Evolutionary conservation across 2,113 vertebrate genomes (phyloP).

Genomic region (Pao palembangensis): DNA sequence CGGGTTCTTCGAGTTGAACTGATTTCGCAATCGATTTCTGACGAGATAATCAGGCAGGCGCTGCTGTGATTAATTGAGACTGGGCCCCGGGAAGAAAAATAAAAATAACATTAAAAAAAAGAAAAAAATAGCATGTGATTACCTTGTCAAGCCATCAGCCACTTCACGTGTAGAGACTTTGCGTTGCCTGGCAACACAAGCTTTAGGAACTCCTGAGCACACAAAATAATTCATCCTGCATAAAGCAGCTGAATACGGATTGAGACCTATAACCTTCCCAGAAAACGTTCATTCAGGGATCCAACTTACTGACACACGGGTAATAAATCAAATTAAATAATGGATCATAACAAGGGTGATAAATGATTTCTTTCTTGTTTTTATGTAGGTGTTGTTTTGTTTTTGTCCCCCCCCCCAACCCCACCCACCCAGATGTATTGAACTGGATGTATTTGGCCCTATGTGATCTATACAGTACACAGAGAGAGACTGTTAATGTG

Average conservation of each 20-base stretch:
- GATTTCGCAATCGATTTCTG: too few species aligned
- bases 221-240: background rate
- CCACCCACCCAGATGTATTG: slow-evolving; percentile 6
- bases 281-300: background rate
- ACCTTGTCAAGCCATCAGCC: slow-evolving; percentile 3
- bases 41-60: too few species aligned
- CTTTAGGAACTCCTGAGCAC: background rate
- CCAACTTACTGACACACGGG: background rate
- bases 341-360: slow-evolving; percentile 18
- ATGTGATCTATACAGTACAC: slow-evolving; percentile 19
- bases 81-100: background rate
- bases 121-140: background rate
- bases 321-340: slow-evolving; percentile 10
- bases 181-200: slow-evolving; percentile 20
- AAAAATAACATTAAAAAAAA: background rate
- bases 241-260: background rate
- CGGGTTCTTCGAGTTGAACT: background rate
- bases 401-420: too few species aligned
- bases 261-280: background rate
- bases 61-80: too few species aligned
- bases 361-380: slow-evolving; percentile 9
- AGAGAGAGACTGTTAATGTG: slow-evolving; percentile 37
- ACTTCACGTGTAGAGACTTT: slow-evolving; percentile 5
- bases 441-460: slow-evolving; percentile 1
- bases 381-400: background rate